A percentile compares a stretch with the other conserved stretches of the same genome.
Conservation (phyloP, 1,140 invertebrate species). For the Drosophila sp. region DNA sequence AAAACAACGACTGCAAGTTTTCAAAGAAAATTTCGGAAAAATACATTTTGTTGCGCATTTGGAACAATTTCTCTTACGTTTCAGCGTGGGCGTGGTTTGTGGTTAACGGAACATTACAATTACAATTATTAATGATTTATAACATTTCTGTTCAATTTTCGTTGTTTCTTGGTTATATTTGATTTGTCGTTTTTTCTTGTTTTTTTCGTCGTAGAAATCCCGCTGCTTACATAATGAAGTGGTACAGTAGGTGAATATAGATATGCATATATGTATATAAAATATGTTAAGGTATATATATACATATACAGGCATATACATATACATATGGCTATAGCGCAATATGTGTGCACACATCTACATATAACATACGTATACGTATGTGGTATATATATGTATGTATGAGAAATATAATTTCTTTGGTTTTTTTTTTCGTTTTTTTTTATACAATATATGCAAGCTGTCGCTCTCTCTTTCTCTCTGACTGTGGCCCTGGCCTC, state of each 20-base stretch:
- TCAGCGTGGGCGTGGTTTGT: slow-evolving; percentile 54
- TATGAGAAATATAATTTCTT: slow-evolving; percentile 54
- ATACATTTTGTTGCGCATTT: slow-evolving; percentile 25
- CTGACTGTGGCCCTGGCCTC: slow-evolving; percentile 68
- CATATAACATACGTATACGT: slow-evolving; percentile 52
- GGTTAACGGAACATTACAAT: slow-evolving; percentile 67
- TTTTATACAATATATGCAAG: slow-evolving; percentile 62
- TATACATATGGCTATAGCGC: slow-evolving; percentile 45
- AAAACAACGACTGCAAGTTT: slow-evolving; percentile 33
- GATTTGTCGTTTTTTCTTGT: slow-evolving; percentile 37
- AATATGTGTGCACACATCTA: slow-evolving; percentile 47
- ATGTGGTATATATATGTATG: slow-evolving; percentile 33
- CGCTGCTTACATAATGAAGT: slow-evolving; percentile 78
- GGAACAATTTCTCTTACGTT: slow-evolving; percentile 44
- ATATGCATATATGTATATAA: slow-evolving; percentile 61
- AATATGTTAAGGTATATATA: slow-evolving; percentile 52
- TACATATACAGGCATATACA: slow-evolving; percentile 48
- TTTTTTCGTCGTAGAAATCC: slow-evolving; percentile 54
- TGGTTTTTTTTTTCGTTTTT: not conserved
- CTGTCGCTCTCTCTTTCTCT: slow-evolving; percentile 61
- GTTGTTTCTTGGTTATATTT: slow-evolving; percentile 51
- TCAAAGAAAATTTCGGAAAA: slow-evolving; percentile 36
- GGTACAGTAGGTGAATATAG: slow-evolving; percentile 77
- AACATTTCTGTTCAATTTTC: slow-evolving; percentile 74
- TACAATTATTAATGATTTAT: slow-evolving; percentile 69